A percentile compares a stretch with the other conserved stretches of the same genome.
These are phyloP conservation scores for Mormyrops attenuatus DNA, from an alignment of 2,797 vertebrate genomes.

Conservation along the genomic window DNA sequence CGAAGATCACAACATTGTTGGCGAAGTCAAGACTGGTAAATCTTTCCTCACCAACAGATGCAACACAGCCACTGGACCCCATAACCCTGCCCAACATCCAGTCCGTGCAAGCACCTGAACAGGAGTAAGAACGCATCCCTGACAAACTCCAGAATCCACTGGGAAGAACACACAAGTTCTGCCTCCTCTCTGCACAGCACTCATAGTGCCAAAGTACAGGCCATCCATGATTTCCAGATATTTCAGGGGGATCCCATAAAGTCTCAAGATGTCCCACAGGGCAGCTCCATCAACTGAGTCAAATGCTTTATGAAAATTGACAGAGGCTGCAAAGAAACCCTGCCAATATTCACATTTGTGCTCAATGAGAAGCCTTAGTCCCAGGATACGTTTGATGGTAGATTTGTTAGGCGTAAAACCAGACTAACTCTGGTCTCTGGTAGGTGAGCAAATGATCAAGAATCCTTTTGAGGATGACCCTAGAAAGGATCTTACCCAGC, in stretches of 20 bases:
- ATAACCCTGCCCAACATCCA: neutral
- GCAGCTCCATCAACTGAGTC: neutral
- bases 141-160: neutral
- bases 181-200: neutral
- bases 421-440: neutral
- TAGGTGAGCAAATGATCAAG: neutral
- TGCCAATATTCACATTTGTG: neutral
- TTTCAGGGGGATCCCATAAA: neutral
- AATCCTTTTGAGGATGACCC: neutral
- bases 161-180: neutral
- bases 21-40: neutral
- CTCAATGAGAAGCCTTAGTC: neutral
- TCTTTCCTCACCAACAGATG: neutral
- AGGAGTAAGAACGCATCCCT: neutral
- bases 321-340: neutral
- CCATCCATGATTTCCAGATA: neutral
- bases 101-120: neutral
- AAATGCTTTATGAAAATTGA: neutral
- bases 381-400: neutral
- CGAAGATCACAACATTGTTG: neutral
- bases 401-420: neutral
- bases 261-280: neutral
- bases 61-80: neutral
- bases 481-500: neutral
- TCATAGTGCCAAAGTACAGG: neutral